Percentiles rank a stretch among this genome's conserved stretches.
Evolutionary conservation across 1,140 invertebrate species (phyloP).

Genomic region (Lucilia cuprina): DNA sequence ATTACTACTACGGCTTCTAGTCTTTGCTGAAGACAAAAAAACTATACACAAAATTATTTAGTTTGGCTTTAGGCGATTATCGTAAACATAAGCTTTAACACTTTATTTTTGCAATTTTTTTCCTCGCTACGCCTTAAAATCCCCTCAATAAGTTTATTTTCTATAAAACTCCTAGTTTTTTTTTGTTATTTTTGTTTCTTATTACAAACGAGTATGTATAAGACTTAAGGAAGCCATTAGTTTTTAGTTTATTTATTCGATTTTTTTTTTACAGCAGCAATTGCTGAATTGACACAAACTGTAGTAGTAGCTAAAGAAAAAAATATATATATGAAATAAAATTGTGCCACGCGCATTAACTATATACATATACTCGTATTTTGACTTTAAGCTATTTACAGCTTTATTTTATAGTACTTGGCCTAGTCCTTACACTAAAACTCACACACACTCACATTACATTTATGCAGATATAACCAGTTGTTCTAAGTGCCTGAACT

Average conservation of each 20-base stretch:
- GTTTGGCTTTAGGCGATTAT: conserved; percentile 25
- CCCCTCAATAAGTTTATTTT: background rate
- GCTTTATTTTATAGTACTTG: background rate
- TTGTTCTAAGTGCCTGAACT: too few species aligned
- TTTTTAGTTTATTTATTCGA: background rate
- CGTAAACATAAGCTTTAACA: conserved; percentile 34
- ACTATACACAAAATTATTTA: background rate
- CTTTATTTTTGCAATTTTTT: background rate
- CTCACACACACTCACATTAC: too few species aligned
- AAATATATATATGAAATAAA: background rate
- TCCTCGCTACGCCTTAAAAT: background rate
- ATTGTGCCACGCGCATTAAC: background rate
- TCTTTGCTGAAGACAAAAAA: background rate
- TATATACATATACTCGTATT: background rate
- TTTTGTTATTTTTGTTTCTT: background rate
- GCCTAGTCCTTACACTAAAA: background rate
- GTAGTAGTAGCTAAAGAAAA: background rate
- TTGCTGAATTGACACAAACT: conserved; percentile 2
- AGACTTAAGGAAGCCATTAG: background rate
- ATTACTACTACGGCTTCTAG: background rate
- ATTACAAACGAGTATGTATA: background rate
- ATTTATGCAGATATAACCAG: too few species aligned
- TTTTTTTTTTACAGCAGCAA: background rate
- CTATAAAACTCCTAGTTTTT: background rate
- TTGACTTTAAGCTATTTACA: conserved; percentile 1